Base-by-base conservation (phyloP, 2,888 invertebrate genomes). In the Seira musarum region DNA sequence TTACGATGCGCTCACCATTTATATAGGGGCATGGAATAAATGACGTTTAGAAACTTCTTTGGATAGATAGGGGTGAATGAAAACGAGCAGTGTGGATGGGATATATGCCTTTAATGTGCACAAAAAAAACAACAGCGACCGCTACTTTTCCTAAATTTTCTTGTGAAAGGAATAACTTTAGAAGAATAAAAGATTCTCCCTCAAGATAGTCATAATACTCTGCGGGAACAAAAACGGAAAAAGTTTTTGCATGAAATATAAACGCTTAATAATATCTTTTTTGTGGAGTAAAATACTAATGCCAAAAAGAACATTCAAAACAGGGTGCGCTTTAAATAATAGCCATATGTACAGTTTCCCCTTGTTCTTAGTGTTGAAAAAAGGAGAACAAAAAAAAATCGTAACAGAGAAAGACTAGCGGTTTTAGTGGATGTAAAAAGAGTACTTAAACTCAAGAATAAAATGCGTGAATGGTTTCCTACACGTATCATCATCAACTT, bases 341-440 rank as follows among this genome's bases (percentile, higher is more conserved):
- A 57, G 76, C 77, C 77, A 71, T 78, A 78, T 71, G 77, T 66
- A 78, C 40, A 71, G 65, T 78, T 78, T 78, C 77, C 63, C 30
- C 60, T 35, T 71, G 63, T 78, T 60, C 19, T 10, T 10, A 53
- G 19, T 60, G 6, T 13, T 2, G 17, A 60, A 60, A 60, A 60
- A 70, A 76, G n/a, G n/a, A 70, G 53, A 63, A 49, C 71, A 71
- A 78, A 57, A 65, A 77, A 77, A 78, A 78, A 78, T 78, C 77
- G 49, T 70, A 64, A 67, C 65, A 66, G 71, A 53, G 66, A 21
- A 60, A 60, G 60, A 60, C 60, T 60, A 60, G 60, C 60, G 60
- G 60, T 60, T 60, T 60, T 60, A 60, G 60, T 60, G 60, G 60
- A 60, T 60, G 60, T 60, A 60, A 60, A 60, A 60, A 21, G 60